phyloP scores from a whole-genome alignment of 2,797 vertebrate genomes.

The Chaenodraco wilsoni region DNA sequence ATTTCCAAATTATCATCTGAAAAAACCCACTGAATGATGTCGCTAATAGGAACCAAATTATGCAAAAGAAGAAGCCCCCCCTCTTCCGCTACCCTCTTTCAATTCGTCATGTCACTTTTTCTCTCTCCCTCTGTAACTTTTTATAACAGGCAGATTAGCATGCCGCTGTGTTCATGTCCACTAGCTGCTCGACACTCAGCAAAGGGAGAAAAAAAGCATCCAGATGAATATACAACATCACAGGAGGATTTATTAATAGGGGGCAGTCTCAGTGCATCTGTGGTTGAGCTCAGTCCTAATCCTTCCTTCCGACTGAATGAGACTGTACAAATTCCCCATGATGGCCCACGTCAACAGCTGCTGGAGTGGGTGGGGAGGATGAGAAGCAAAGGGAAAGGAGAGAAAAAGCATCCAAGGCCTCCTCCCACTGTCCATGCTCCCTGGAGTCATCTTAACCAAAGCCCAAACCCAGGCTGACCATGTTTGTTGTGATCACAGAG shows the following conservation, averaged over 20 bases:
- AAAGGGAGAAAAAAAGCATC: slow-evolving; percentile 22
- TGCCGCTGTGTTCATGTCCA: slow-evolving; percentile 63
- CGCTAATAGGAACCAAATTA: slow-evolving; percentile 80
- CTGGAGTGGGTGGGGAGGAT: slow-evolving; percentile 64
- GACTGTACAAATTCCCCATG: slow-evolving; percentile 72
- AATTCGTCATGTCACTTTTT: slow-evolving; percentile 67
- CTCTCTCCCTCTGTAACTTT: slow-evolving; percentile 56
- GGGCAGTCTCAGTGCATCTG: slow-evolving; percentile 78
- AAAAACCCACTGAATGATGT: slow-evolving; percentile 76
- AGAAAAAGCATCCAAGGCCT: slow-evolving; percentile 58
- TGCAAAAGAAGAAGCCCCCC: slow-evolving; percentile 67
- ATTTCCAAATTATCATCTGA: slow-evolving; percentile 83
- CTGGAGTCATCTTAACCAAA: slow-evolving; percentile 72
- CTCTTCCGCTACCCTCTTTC: slow-evolving; percentile 42
- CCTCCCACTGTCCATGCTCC: slow-evolving; percentile 62
- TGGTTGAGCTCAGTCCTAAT: slow-evolving; percentile 71
- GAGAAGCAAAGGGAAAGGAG: slow-evolving; percentile 40
- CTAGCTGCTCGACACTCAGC: slow-evolving; percentile 43
- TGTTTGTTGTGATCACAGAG: slow-evolving; percentile 67
- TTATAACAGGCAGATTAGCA: slow-evolving; percentile 71
- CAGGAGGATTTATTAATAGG: slow-evolving; percentile 76
- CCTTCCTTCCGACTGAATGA: slow-evolving; percentile 59
- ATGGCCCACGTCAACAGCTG: slow-evolving; percentile 71
- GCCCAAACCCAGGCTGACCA: slow-evolving; percentile 50
- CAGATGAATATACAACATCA: slow-evolving; percentile 69